Evolutionary conservation across 2,797 vertebrate genomes (phyloP), one percentile per base, ranked within the genome.

Genomic region (Mycteria americana): DNA sequence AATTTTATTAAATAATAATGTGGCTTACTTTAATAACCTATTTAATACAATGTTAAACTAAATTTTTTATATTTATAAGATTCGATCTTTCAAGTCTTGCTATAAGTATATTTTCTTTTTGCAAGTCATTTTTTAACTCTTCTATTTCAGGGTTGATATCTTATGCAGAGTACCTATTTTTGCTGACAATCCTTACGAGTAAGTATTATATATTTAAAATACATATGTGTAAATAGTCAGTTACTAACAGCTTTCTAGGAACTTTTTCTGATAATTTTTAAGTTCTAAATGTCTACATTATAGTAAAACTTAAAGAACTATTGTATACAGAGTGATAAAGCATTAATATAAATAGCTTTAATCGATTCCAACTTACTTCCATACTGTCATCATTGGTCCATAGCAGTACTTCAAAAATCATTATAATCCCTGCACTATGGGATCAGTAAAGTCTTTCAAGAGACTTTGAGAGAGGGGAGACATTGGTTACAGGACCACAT

Each of bases 181-280:
- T 99, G 97, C 98, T 99, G 96, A 99, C 99, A 9, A 99, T 99
- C 96, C 98, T 99, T 77, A 99, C 99, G 11, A 99, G 99, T 99
- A 98, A 99, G 99, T 99, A 93, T 91, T 46, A 69, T 11, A 16
- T 53, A 60, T 37, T 92, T 93, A 84, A 88, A 92, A 46, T 62
- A 41, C 14, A 3, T 63, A 15, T 35, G 25, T 8, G 6, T 25
- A 37, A 74, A 37, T 79, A 59, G 23, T 48, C 41, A 51, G 35
- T 27, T 89, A 18, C 60, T 75, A 67, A 41, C 14, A 75, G 12
- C 39, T 93, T 81, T 51, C 74, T 17, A 33, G 23, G 45, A 77
- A 68, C 50, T 74, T 43, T 30, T 50, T 59, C 28, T 88, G 25
- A 15, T 92, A 33, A 24, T 51, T 92, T 92, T 69, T 64, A 37